A percentile compares a stretch with the other conserved stretches of the same genome.
phyloP scores from a whole-genome alignment of 2,888 invertebrate species.

The Anthrax anthrax region DNA sequence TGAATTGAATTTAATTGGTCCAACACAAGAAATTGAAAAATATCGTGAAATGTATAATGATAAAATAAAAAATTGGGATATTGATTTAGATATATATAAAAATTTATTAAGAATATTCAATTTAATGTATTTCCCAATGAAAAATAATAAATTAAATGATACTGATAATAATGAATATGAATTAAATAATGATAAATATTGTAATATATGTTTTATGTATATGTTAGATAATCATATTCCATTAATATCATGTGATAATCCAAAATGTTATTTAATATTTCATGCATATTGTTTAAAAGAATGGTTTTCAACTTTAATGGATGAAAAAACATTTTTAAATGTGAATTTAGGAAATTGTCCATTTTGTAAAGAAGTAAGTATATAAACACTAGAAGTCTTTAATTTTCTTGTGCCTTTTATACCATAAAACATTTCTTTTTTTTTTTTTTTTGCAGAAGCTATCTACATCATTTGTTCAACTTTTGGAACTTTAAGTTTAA shows the following conservation, averaged over 20 bases:
- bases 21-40: conserved; percentile 24
- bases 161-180: conserved; percentile 7
- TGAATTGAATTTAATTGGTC: conserved; percentile 27
- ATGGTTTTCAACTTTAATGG: conserved; percentile 28
- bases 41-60: conserved; percentile 24
- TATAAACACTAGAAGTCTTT: neutral
- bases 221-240: conserved; percentile 28
- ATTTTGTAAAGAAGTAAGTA: conserved; percentile 28
- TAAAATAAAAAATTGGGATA: conserved; percentile 26
- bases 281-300: conserved; percentile 28
- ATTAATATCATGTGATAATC: conserved; percentile 30
- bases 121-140: conserved; percentile 31
- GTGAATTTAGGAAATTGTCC: conserved; percentile 30
- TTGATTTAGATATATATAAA: conserved; percentile 27
- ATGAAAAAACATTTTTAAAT: conserved; percentile 26
- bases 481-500: conserved; percentile 19
- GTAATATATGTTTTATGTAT: conserved; percentile 30
- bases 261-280: conserved; percentile 25
- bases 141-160: conserved; percentile 9
- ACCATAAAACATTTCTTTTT: too few species aligned
- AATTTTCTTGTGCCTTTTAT: too few species aligned
- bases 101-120: conserved; percentile 32
- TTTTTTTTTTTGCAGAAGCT: conserved; percentile 21
- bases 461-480: conserved; percentile 28
- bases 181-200: conserved; percentile 14